These are phyloP conservation scores for Cololabis saira DNA, from an alignment of 2,113 vertebrate species.

Conservation along the genomic window DNA sequence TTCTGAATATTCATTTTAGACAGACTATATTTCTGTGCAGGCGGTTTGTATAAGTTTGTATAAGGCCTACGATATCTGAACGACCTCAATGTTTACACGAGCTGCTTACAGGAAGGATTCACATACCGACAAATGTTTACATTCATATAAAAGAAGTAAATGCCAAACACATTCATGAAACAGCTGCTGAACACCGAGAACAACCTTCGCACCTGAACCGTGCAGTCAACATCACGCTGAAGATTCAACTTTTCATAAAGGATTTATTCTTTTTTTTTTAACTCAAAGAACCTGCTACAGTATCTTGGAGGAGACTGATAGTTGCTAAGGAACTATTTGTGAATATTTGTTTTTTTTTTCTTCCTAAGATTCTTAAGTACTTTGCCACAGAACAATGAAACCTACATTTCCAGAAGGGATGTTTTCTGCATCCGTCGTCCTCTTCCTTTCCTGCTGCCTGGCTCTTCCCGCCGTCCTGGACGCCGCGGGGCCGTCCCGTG, in stretches of 20 bases:
- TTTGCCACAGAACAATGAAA: constrained; percentile 51
- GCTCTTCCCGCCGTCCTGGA: constrained; percentile 65
- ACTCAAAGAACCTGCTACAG: neutral
- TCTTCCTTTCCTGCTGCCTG: constrained; percentile 65
- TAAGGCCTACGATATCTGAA: constrained; percentile 38
- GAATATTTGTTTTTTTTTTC: constrained; percentile 8
- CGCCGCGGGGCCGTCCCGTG: constrained; percentile 45
- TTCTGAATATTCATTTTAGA: neutral
- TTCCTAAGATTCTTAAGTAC: constrained; percentile 23
- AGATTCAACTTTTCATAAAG: constrained; percentile 29
- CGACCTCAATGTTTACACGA: constrained; percentile 75
- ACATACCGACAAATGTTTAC: constrained; percentile 65
- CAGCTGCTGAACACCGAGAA: neutral
- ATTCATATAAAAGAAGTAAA: constrained; percentile 40
- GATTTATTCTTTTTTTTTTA: constrained; percentile 43
- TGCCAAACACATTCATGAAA: constrained; percentile 34
- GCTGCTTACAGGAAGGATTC: constrained; percentile 58
- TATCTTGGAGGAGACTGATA: constrained; percentile 24
- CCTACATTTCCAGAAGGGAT: constrained; percentile 33
- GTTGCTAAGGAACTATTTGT: neutral
- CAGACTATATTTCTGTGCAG: constrained; percentile 27
- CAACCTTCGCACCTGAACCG: constrained; percentile 13
- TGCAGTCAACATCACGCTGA: neutral
- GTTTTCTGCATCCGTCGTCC: constrained; percentile 43
- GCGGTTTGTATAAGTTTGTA: constrained; percentile 22